Evolutionary conservation across 2,888 invertebrate genomes (phyloP), one percentile per base, ranked within the genome.

Genomic region (Caenorhabditis sulstoni): DNA sequence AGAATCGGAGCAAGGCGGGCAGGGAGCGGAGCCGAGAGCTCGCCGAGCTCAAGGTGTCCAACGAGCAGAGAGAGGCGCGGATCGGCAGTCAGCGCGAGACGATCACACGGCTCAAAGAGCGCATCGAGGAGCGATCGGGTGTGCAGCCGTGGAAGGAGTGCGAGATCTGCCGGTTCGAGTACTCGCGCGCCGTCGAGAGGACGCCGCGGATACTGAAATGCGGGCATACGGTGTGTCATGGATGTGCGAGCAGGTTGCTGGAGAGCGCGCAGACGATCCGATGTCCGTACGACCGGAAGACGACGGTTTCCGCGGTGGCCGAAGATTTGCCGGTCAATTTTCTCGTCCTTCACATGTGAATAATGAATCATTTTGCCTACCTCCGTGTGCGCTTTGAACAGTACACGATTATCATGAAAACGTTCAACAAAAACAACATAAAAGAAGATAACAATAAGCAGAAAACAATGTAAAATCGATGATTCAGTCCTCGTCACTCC

Each of bases 401-500:
- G n/a, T n/a, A n/a, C n/a, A n/a, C n/a, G n/a, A n/a, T 29, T 3
- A 29, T 29, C 12, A 49, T 29, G 1, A 37, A 47, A 12, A 22
- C 18, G 2, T 23, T 39, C 1, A 49, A 20, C 9, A 14, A 41
- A 55, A 50, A 55, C n/a, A 74, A 35, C 9, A 62, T 39, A 73
- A 52, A 16, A 55, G 61, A 35, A 64, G 59, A 49, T 41, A 67
- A 52, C 49, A 78, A 66, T 55, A 78, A 53, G 35, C 16, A 66
- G 49, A 59, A 16, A 52, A 20, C 53, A 11, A 37, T 37, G 35
- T 37, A 8, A 12, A n/a, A n/a, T n/a, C n/a, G n/a, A n/a, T n/a
- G n/a, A n/a, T n/a, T 22, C 53, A 71, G 11, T 83, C 83, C 37
- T 81, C 79, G 59, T 81, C 83, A 52, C 79, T 79, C 85, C 85